Evolutionary conservation across 2,888 invertebrate species (phyloP).

Genomic region (Trichopria drosophilae): DNA sequence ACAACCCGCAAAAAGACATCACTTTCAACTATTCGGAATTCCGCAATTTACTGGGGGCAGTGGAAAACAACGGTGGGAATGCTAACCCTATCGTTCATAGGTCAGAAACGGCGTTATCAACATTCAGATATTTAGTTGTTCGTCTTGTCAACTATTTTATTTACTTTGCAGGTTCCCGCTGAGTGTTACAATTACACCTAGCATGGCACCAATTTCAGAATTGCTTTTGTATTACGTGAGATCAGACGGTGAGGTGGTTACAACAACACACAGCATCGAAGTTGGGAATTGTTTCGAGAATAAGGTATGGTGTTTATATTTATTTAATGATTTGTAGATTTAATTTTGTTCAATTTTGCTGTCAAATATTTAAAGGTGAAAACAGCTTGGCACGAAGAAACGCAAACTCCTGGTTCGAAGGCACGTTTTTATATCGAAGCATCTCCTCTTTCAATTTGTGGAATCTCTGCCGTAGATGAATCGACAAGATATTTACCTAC

Average conservation of each 20-base stretch:
- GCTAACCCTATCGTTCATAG: conserved; percentile 12
- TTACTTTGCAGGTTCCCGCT: conserved; percentile 55
- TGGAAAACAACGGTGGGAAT: not conserved
- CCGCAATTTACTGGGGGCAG: conserved; percentile 47
- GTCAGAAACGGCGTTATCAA: not conserved
- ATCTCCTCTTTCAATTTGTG: conserved; percentile 63
- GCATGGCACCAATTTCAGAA: conserved; percentile 60
- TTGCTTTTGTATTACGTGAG: conserved; percentile 64
- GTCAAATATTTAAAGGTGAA: too few species aligned
- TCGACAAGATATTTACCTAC: conserved; percentile 60
- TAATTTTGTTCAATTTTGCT: too few species aligned
- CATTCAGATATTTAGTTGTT: not conserved
- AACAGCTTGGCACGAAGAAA: conserved; percentile 59
- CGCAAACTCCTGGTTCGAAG: conserved; percentile 60
- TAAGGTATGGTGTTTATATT: too few species aligned
- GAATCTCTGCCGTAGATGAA: conserved; percentile 64
- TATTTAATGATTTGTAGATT: too few species aligned
- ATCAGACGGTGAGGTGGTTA: conserved; percentile 63
- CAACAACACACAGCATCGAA: conserved; percentile 60
- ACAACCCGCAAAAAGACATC: conserved; percentile 52
- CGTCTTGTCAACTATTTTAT: not conserved
- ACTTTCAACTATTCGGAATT: conserved; percentile 53
- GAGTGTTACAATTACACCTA: conserved; percentile 59
- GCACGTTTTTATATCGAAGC: conserved; percentile 61
- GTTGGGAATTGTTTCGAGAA: conserved; percentile 64